Conservation (phyloP, 2,888 invertebrate species). For the Dioctria linearis region DNA sequence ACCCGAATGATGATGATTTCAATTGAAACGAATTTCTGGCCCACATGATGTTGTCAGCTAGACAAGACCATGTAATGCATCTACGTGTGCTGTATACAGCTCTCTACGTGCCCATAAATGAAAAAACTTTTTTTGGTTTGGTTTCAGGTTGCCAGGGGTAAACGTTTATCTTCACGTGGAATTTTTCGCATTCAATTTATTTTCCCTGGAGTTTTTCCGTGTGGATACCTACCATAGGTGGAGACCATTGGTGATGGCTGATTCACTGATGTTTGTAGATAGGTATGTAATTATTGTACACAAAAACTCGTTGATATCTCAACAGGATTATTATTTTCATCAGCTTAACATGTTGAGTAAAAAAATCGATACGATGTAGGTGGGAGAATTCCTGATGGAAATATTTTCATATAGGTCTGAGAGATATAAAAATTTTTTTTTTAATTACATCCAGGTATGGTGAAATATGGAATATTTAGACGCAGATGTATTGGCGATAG, state of each 20-base stretch:
- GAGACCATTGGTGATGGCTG: conserved; percentile 17
- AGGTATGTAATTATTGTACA: conserved; percentile 41
- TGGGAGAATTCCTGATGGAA: too few relatives aligned
- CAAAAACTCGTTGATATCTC: conserved; percentile 45
- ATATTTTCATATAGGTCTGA: too few relatives aligned
- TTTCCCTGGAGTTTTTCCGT: conserved; percentile 33
- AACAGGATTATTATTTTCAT: conserved; percentile 47
- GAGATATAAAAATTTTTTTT: too few relatives aligned
- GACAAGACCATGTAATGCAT: conserved; percentile 48
- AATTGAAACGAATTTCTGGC: conserved; percentile 58
- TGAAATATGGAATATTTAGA: too few relatives aligned
- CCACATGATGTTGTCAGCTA: conserved; percentile 56
- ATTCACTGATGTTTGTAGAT: conserved; percentile 40
- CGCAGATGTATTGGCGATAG: too few relatives aligned
- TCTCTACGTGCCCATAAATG: conserved; percentile 26
- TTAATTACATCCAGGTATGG: too few relatives aligned
- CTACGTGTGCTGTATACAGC: neutral
- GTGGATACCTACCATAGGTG: conserved; percentile 5
- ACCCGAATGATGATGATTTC: conserved; percentile 57
- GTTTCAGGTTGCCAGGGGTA: conserved; percentile 34
- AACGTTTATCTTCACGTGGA: conserved; percentile 51
- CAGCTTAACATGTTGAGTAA: conserved; percentile 38
- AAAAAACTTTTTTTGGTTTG: conserved; percentile 29
- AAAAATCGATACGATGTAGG: conserved; percentile 31
- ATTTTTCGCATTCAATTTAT: conserved; percentile 52